Evolutionary conservation across 2,113 vertebrate species (phyloP), one percentile per base, ranked within the genome.

Genomic region (Sinosuthora webbiana): DNA sequence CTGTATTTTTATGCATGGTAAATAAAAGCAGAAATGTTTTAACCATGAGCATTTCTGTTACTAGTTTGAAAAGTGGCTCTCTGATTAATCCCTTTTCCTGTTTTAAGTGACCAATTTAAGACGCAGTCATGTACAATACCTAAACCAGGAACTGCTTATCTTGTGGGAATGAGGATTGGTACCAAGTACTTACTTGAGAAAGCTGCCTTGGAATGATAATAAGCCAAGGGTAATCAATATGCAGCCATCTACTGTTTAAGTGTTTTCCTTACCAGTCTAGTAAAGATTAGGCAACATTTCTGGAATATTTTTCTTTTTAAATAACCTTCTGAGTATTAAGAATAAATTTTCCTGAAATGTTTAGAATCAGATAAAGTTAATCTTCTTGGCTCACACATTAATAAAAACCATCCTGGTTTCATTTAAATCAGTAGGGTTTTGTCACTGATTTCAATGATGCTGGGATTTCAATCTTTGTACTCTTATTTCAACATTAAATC

Each of bases 131-230:
- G 41, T 50, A 41, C 0, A 0, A 28, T 13, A 75, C 30, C 49
- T 76, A 89, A 93, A 78, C 50, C 2, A 2, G 45, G 59, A 92
- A 44, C 19, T 42, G n/a, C 67, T 97, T 67, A 55, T 94, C 95
- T 95, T 87, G 57, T 69, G 87, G 93, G 87, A 94, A 91, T 70
- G 90, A 96, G 92, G 90, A 57, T 94, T 96, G 22, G 62, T 67
- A 93, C 94, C 35, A 1, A 62, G 69, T 7, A 22, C 35, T 69
- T 90, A 31, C 86, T 65, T 94, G 69, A 93, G 68, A 76, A 94
- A 91, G 65, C 73, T 91, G 37, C 80, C 65, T 68, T 64, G 77
- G 84, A 88, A 62, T 69, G 67, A 77, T 67, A 87, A 89, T 53
- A 84, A 95, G 71, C 63, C 59, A 60, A 76, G 84, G 76, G 83